phyloP scores from a whole-genome alignment of 2,888 invertebrate genomes.

The Acleris literana region DNA sequence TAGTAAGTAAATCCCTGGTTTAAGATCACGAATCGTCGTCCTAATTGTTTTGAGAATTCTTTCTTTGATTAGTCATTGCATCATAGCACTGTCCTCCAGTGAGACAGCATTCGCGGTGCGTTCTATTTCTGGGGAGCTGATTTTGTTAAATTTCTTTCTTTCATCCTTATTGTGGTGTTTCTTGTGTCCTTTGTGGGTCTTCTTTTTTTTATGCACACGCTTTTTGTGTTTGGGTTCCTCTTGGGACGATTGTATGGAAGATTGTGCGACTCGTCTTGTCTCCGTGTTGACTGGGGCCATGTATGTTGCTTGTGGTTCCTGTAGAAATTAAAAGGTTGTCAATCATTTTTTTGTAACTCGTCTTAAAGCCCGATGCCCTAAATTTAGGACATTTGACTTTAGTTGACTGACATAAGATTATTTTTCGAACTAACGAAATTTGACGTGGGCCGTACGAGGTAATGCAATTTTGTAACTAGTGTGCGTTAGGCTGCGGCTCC shows the following conservation, averaged over 20 bases:
- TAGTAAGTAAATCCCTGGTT: too few relatives aligned
- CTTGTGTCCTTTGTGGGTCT: conserved; percentile 49
- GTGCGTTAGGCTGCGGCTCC: too few relatives aligned
- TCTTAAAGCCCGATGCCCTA: too few relatives aligned
- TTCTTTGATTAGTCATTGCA: conserved; percentile 12
- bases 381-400: too few relatives aligned
- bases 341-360: too few relatives aligned
- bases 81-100: conserved; percentile 59
- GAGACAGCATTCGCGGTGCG: conserved; percentile 60
- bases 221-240: conserved; percentile 16
- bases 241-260: not conserved
- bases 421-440: too few relatives aligned
- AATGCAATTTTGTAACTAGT: too few relatives aligned
- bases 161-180: conserved; percentile 61
- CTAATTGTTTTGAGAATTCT: not conserved
- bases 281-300: conserved; percentile 66
- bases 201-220: conserved; percentile 23
- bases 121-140: conserved; percentile 58
- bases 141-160: conserved; percentile 56
- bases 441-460: too few relatives aligned
- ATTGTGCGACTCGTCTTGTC: not conserved
- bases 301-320: conserved; percentile 66
- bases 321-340: not conserved
- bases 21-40: too few relatives aligned
- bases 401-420: too few relatives aligned